Evolutionary conservation across 2,113 vertebrate species (phyloP).

Genomic region (Suricata suricatta): DNA sequence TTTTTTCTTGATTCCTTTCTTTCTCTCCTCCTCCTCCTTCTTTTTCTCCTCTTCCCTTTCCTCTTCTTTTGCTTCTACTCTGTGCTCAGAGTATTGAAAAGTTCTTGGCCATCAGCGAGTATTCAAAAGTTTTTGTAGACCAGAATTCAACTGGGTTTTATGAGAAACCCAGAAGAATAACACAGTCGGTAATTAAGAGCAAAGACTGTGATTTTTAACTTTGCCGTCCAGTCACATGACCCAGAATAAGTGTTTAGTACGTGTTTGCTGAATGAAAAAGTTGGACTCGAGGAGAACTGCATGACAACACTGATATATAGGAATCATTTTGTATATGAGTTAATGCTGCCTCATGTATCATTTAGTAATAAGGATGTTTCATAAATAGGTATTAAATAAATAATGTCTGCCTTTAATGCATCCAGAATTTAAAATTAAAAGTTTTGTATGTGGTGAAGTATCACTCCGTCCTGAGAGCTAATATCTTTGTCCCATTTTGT

Average conservation of each 20-base stretch:
- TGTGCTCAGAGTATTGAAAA: background rate
- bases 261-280: slow-evolving; percentile 24
- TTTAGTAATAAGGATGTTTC: slow-evolving; percentile 43
- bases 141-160: background rate
- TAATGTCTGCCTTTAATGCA: background rate
- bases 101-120: background rate
- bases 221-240: background rate
- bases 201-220: background rate
- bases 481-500: background rate
- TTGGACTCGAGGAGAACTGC: background rate
- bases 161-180: background rate
- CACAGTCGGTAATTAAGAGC: background rate
- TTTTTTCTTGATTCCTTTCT: too few relatives aligned
- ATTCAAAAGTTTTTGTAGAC: background rate
- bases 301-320: slow-evolving; percentile 16
- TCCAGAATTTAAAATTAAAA: slow-evolving; percentile 39
- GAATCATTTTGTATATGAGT: slow-evolving; percentile 21
- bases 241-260: background rate
- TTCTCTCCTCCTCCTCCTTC: background rate
- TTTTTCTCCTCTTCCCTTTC: background rate
- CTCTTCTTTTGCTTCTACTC: background rate
- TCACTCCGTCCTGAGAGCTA: background rate
- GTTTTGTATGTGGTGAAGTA: background rate
- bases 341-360: background rate
- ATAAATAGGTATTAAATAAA: slow-evolving; percentile 56